These are phyloP conservation scores for Decapterus maruadsi DNA, from an alignment of 2,797 vertebrate genomes.

Conservation along the genomic window DNA sequence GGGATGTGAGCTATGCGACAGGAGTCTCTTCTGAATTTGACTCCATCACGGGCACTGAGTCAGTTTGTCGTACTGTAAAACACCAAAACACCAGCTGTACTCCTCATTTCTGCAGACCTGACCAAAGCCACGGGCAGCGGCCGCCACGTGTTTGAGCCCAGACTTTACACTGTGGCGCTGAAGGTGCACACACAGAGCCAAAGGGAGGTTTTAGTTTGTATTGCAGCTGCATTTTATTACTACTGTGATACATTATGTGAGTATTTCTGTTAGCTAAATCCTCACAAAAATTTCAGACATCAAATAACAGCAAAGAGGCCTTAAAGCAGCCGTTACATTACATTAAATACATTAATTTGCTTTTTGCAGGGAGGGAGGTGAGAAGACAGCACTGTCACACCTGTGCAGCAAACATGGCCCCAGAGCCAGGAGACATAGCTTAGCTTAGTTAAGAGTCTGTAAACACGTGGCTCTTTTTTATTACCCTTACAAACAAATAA, in stretches of 20 bases:
- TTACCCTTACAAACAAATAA: too few relatives aligned
- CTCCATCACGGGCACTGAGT: constrained; percentile 45
- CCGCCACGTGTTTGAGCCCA: constrained; percentile 26
- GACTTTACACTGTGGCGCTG: background rate
- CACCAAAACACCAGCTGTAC: constrained; percentile 57
- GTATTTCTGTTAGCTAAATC: background rate
- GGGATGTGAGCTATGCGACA: constrained; percentile 71
- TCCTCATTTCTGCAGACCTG: constrained; percentile 48
- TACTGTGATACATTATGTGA: background rate
- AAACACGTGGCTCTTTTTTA: too few relatives aligned
- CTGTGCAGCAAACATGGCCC: background rate
- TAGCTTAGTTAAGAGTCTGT: background rate
- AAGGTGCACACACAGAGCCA: constrained; percentile 4
- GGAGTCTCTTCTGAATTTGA: constrained; percentile 62
- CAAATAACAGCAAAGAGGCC: background rate
- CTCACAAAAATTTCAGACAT: background rate
- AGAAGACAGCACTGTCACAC: background rate
- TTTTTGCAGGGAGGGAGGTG: background rate
- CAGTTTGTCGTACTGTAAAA: constrained; percentile 53
- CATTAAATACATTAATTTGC: background rate
- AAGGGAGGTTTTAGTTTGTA: constrained; percentile 1
- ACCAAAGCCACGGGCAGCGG: constrained; percentile 16
- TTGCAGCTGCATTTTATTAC: background rate
- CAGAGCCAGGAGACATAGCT: background rate
- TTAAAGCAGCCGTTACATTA: background rate